Base-by-base conservation (phyloP, 2,797 vertebrate genomes). In the Enteromius anoplus region DNA sequence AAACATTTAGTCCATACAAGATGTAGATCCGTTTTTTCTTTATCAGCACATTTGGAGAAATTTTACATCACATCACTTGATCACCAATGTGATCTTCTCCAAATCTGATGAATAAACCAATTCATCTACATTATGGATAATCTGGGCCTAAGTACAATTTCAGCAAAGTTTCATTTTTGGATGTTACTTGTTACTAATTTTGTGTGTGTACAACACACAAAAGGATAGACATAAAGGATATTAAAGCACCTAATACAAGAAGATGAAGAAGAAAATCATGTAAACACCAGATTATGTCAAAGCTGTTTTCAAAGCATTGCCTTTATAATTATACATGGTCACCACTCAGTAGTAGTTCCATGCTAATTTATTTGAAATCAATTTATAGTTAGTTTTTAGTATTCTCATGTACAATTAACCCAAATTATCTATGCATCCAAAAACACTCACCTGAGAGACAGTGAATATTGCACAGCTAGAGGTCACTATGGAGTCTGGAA, bases 371-470 rank as follows among this genome's bases (percentile, higher is more conserved):
- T 26, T 34, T 51, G 10, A 32, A 49, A 72, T 49, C 5, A 3
- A 32, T 72, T 32, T 53, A 45, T 14, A 15, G 23, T 14, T 17
- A 23, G 23, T 6, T 29, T 60, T 60, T 60, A 62, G 12, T 70
- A 1, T 14, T 73, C 29, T 73, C 47, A n/a, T 53, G 71, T 34
- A 34, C 17, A 29, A 66, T 66, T 40, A 40, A 9, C n/a, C 7
- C 68, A 70, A 4, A 45, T 70, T 45, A 70, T 14, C 40, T 26
- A 42, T 70, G 68, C 68, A 26, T 70, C n/a, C 14, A 51, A 72
- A 51, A 51, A 51, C 26, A 51, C 26, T 72, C 17, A 51, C 47
- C 17, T 53, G 17, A 53, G 47, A 53, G 47, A 53, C 47, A 73
- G 70, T 14, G 10, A 53, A 73, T 51, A 51, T 51, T 11, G 0